phyloP scores from a whole-genome alignment of 2,113 vertebrate species.

The Bos javanicus region DNA sequence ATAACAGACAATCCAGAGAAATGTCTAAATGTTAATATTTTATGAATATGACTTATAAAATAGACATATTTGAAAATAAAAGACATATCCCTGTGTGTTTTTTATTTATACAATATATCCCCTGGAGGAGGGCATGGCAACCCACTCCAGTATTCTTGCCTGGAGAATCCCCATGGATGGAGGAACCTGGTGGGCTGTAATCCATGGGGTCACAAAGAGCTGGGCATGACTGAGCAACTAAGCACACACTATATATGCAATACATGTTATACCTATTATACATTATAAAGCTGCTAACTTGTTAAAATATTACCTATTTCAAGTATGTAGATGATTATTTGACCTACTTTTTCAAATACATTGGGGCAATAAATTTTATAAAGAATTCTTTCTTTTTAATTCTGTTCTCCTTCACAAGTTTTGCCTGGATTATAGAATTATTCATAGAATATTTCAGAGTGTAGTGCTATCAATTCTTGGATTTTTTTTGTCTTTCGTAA shows the following conservation, averaged over 20 bases:
- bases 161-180: not conserved
- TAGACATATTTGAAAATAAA: not conserved
- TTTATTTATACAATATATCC: not conserved
- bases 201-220: not conserved
- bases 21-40: not conserved
- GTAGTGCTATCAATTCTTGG: not conserved
- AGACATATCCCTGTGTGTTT: not conserved
- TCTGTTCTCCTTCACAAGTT: not conserved
- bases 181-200: not conserved
- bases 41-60: not conserved
- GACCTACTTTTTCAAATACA: not conserved
- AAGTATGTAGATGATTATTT: not conserved
- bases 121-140: not conserved
- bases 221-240: not conserved
- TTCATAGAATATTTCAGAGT: not conserved
- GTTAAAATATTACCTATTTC: not conserved
- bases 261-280: not conserved
- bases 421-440: not conserved
- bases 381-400: constrained; percentile 1
- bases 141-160: not conserved
- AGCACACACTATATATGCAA: not conserved
- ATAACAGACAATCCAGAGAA: not conserved
- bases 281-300: not conserved
- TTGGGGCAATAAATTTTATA: not conserved
- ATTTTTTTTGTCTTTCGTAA: not conserved